Conservation (phyloP, 2,888 invertebrate genomes). For the Axea sp. region DNA sequence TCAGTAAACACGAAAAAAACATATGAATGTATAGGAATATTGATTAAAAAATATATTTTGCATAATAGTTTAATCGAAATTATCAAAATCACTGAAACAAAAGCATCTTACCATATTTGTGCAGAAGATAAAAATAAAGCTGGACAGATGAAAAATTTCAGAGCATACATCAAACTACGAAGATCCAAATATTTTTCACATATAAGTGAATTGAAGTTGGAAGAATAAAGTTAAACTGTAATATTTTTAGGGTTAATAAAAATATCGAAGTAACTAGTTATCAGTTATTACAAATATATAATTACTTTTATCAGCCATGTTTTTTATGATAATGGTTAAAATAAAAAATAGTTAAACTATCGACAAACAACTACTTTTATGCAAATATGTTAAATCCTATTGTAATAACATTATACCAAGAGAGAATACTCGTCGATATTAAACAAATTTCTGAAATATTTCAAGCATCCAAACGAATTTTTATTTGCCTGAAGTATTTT, state of each 20-base stretch:
- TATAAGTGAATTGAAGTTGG: no score
- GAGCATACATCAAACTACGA: no score
- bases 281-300: conserved; percentile 17
- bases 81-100: no score
- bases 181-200: no score
- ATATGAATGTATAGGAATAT: no score
- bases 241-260: conserved; percentile 27
- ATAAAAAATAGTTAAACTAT: conserved; percentile 5
- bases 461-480: conserved; percentile 4
- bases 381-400: conserved; percentile 19
- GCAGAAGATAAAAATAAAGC: no score
- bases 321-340: conserved; percentile 10
- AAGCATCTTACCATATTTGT: no score
- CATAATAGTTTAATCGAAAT: no score
- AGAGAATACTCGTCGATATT: conserved; percentile 8
- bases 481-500: conserved; percentile 16
- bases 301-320: conserved; percentile 7
- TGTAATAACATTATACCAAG: conserved; percentile 1
- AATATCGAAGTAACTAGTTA: background rate
- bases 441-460: conserved; percentile 16
- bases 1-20: no score
- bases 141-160: no score
- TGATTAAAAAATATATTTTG: no score
- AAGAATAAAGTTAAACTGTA: conserved; percentile 3
- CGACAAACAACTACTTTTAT: conserved; percentile 17